These are phyloP conservation scores for Phoxinus dragarum DNA, from an alignment of 2,797 vertebrate genomes.

Conservation along the genomic window DNA sequence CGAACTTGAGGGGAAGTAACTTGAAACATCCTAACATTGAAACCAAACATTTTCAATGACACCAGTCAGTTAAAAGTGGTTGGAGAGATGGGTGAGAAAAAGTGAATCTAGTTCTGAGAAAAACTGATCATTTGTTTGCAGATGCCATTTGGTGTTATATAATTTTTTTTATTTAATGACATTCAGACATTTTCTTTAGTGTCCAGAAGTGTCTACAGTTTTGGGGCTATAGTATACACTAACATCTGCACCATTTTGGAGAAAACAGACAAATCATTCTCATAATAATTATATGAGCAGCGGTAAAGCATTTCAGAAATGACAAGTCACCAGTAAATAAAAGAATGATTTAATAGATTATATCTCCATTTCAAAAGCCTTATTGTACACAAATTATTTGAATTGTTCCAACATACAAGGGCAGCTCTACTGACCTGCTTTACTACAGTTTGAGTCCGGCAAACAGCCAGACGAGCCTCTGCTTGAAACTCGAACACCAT, in stretches of 20 bases:
- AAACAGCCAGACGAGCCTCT: constrained; percentile 36
- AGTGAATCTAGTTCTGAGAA: background rate
- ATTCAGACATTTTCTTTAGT: background rate
- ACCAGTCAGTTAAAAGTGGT: background rate
- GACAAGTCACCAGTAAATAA: constrained; percentile 71
- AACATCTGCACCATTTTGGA: background rate
- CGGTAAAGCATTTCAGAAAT: background rate
- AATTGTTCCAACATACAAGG: constrained; percentile 63
- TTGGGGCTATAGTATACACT: background rate
- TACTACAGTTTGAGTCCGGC: constrained; percentile 46
- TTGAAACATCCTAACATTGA: background rate
- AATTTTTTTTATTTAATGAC: background rate
- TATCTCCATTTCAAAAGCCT: constrained; percentile 72
- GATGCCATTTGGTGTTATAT: background rate
- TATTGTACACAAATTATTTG: constrained; percentile 65
- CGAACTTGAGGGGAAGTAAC: background rate
- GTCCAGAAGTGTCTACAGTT: background rate
- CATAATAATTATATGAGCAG: background rate
- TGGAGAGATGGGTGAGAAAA: background rate
- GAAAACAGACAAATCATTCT: background rate
- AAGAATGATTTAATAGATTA: constrained; percentile 81
- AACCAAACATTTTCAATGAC: background rate
- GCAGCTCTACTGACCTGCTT: constrained; percentile 54
- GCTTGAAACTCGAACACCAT: constrained; percentile 53
- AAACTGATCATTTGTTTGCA: background rate